phyloP scores from a whole-genome alignment of 2,888 invertebrate species.

The Drosophila bunnanda region DNA sequence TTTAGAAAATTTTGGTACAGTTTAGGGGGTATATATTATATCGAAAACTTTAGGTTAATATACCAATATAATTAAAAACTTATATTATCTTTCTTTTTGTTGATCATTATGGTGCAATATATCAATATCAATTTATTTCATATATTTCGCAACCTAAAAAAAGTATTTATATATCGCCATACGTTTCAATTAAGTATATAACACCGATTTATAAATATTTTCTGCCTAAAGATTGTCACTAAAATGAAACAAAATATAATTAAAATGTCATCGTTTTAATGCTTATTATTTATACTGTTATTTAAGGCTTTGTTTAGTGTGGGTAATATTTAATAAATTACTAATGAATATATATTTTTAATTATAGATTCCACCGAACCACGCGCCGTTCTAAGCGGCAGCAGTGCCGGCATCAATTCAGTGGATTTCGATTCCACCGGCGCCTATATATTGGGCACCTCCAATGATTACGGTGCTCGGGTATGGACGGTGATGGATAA shows the following conservation, averaged over 20 bases:
- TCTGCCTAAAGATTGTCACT: no score
- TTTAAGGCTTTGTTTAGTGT: background rate
- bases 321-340: background rate
- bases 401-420: conserved; percentile 98
- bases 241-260: background rate
- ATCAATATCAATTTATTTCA: no score
- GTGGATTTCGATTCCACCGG: conserved; percentile 98
- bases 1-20: background rate
- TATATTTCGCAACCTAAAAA: no score
- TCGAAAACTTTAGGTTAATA: no score
- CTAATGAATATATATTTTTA: background rate
- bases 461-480: conserved; percentile 98
- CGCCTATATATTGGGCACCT: conserved; percentile 94
- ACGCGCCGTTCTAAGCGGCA: conserved; percentile 93
- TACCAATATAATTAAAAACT: no score
- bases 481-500: conserved; percentile 97
- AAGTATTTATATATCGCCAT: no score
- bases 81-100: no score
- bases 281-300: background rate
- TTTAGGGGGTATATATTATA: no score
- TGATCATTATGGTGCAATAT: no score
- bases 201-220: no score
- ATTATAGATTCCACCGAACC: conserved; percentile 88
- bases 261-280: background rate
- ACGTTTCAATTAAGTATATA: no score